A percentile compares a stretch with the other conserved stretches of the same genome.
Conservation (phyloP, 2,797 vertebrate genomes). For the Limnodromus scolopaceus region DNA sequence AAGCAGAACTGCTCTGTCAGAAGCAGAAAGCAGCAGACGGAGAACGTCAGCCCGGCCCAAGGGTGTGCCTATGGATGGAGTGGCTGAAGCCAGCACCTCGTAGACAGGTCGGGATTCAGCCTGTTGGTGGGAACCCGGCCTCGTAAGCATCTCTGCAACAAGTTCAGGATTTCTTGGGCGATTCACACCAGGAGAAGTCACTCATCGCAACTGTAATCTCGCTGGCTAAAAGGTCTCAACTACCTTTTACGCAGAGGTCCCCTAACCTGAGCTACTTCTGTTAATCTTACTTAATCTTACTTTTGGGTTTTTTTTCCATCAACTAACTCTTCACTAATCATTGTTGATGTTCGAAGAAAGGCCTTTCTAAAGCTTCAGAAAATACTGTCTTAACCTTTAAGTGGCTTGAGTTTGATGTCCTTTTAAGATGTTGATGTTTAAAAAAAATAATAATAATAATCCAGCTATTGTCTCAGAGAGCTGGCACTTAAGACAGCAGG, state of each 20-base stretch:
- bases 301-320: background rate
- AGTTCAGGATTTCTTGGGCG: background rate
- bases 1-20: constrained; percentile 32
- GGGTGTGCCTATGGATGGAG: background rate
- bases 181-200: background rate
- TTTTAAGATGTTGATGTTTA: background rate
- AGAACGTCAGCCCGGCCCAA: background rate
- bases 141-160: accelerated
- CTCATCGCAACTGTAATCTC: background rate
- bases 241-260: background rate
- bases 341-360: background rate
- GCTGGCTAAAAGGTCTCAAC: background rate
- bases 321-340: background rate
- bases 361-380: background rate
- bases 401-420: background rate
- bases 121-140: background rate
- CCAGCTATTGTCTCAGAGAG: background rate
- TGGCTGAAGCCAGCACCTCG: background rate
- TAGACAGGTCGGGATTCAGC: background rate
- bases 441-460: background rate
- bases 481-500: background rate
- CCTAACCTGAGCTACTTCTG: background rate
- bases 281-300: background rate
- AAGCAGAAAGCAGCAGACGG: background rate
- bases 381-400: background rate